Conservation (phyloP, 2,797 vertebrate genomes). For the Acanthis flammea region DNA sequence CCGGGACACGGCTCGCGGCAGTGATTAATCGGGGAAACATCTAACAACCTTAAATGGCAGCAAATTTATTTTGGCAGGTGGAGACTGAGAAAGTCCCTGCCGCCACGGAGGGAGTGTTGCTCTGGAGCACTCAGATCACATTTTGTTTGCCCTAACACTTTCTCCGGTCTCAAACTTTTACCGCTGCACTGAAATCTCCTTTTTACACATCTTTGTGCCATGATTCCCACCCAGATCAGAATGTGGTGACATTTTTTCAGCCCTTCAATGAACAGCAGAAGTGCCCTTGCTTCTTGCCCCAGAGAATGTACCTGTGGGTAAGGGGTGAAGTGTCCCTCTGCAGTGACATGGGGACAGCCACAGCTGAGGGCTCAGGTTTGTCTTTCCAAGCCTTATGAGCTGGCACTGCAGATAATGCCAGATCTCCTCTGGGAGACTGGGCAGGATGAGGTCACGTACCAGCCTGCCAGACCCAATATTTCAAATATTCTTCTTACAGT, state of each 20-base stretch:
- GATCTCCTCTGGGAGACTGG: neutral
- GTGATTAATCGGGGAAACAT: slow-evolving; percentile 33
- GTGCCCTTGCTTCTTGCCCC: neutral
- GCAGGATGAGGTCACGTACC: neutral
- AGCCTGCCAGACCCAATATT: neutral
- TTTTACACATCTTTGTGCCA: rapidly evolving
- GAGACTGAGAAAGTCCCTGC: neutral
- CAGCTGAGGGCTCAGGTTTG: neutral
- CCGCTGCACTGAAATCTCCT: neutral
- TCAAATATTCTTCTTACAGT: neutral
- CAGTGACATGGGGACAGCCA: neutral
- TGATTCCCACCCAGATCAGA: neutral
- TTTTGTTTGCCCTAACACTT: neutral
- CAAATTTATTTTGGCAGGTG: slow-evolving; percentile 29
- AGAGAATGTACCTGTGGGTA: rapidly evolving
- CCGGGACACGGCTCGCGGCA: neutral
- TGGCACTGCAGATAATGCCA: neutral
- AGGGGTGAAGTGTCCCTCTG: neutral
- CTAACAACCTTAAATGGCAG: slow-evolving; percentile 15
- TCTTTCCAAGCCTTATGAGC: rapidly evolving
- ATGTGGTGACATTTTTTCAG: rapidly evolving
- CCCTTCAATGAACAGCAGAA: neutral
- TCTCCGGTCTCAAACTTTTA: neutral
- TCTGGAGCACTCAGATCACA: rapidly evolving
- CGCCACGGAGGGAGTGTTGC: neutral